A percentile compares a stretch with the other conserved stretches of the same genome.
These are phyloP conservation scores for Meriones psammophilus DNA, from an alignment of 2,797 vertebrate genomes.

Conservation along the genomic window DNA sequence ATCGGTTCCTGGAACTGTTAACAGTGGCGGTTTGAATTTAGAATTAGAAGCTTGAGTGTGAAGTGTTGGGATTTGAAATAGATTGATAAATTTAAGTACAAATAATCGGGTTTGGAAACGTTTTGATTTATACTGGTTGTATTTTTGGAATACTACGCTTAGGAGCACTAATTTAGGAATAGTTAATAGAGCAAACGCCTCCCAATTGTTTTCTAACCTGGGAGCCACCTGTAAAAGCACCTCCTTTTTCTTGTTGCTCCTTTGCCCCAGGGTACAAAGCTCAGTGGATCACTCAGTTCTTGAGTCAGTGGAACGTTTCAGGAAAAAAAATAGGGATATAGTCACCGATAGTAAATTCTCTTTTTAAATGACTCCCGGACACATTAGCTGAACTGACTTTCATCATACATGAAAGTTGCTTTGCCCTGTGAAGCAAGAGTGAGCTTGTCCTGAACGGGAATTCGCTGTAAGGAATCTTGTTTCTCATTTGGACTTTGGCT, in stretches of 20 bases:
- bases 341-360: conserved; percentile 38
- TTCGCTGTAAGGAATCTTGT: conserved; percentile 63
- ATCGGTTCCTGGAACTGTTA: conserved; percentile 63
- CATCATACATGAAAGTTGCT: conserved; percentile 67
- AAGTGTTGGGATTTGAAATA: conserved; percentile 59
- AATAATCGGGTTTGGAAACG: not conserved
- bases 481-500: conserved; percentile 73
- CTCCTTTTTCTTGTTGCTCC: conserved; percentile 50
- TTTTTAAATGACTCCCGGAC: conserved; percentile 55
- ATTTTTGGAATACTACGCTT: conserved; percentile 48
- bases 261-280: conserved; percentile 72
- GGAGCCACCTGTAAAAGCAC: conserved; percentile 71
- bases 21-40: conserved; percentile 33
- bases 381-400: conserved; percentile 36
- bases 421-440: conserved; percentile 75
- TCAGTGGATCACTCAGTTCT: conserved; percentile 61
- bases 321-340: conserved; percentile 32
- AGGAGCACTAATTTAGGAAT: not conserved
- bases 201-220: conserved; percentile 67
- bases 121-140: conserved; percentile 41
- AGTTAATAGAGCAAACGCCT: conserved; percentile 60
- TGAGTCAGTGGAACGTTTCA: conserved; percentile 54
- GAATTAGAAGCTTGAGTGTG: conserved; percentile 53
- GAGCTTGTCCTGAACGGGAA: conserved; percentile 72
- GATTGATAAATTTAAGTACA: conserved; percentile 18